Evolutionary conservation across 1,140 invertebrate genomes (phyloP).

Genomic region (Conopomorpha cramerella): DNA sequence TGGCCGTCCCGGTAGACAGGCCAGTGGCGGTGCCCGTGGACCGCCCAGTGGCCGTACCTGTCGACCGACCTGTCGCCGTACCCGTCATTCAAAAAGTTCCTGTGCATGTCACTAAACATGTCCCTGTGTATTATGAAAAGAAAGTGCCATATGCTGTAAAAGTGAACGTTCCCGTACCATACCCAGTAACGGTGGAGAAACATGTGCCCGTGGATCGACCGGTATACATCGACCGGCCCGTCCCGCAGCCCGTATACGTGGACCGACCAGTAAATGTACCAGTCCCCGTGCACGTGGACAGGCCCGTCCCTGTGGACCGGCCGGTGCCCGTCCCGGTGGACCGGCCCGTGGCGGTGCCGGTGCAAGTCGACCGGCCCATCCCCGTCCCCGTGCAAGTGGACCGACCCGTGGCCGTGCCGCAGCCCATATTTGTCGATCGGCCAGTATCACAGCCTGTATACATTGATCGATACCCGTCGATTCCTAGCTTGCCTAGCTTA

Average conservation of each 20-base stretch:
- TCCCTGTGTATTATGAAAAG: constrained; percentile 59
- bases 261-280: constrained; percentile 36
- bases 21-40: constrained; percentile 21
- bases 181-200: constrained; percentile 42
- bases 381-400: too few species aligned
- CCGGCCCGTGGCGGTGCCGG: constrained; percentile 32
- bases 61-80: constrained; percentile 34
- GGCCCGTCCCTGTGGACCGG: constrained; percentile 38
- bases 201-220: constrained; percentile 44
- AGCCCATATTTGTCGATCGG: too few species aligned
- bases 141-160: constrained; percentile 42
- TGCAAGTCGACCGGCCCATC: constrained; percentile 23
- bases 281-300: constrained; percentile 36
- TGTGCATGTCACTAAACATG: constrained; percentile 61
- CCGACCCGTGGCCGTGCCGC: too few species aligned
- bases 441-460: too few species aligned
- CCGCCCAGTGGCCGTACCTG: constrained; percentile 19
- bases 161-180: constrained; percentile 37
- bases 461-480: too few species aligned
- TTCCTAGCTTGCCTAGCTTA: too few species aligned
- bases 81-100: constrained; percentile 39
- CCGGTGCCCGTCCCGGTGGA: constrained; percentile 43
- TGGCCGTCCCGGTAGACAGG: constrained; percentile 28
- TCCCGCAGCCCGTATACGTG: constrained; percentile 38
- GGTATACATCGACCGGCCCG: constrained; percentile 41